phyloP scores from a whole-genome alignment of 2,888 invertebrate species.

The Andrena dorsata region DNA sequence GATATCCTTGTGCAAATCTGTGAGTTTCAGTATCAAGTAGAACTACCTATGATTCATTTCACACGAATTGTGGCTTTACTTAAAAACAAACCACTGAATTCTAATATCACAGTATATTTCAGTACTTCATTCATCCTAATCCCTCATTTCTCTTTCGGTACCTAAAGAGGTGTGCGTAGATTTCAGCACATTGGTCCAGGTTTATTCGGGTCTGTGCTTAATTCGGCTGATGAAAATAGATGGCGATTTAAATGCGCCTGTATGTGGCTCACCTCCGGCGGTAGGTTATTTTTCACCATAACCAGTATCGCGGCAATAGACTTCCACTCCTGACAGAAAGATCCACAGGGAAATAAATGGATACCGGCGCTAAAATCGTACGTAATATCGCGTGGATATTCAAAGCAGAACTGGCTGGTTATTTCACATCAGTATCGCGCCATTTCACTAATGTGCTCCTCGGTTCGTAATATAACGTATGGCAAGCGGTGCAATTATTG shows the following conservation, averaged over 20 bases:
- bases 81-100: too few relatives aligned
- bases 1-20: too few relatives aligned
- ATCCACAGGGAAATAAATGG: constrained; percentile 42
- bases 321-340: constrained; percentile 24
- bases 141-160: not conserved
- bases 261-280: not conserved
- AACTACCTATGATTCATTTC: too few relatives aligned
- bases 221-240: constrained; percentile 39
- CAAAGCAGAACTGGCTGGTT: constrained; percentile 30
- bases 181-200: not conserved
- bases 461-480: constrained; percentile 52
- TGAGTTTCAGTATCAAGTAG: too few relatives aligned
- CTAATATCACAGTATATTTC: too few relatives aligned
- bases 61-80: too few relatives aligned
- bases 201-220: constrained; percentile 14
- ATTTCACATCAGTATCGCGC: constrained; percentile 39
- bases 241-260: constrained; percentile 23
- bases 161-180: not conserved
- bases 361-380: constrained; percentile 6
- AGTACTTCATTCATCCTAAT: too few relatives aligned
- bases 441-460: constrained; percentile 61
- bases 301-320: constrained; percentile 6
- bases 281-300: constrained; percentile 37
- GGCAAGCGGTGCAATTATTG: constrained; percentile 65
- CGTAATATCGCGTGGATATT: constrained; percentile 29